phyloP scores from a whole-genome alignment of 2,888 invertebrate genomes.

The Platerodrilus igneus region DNA sequence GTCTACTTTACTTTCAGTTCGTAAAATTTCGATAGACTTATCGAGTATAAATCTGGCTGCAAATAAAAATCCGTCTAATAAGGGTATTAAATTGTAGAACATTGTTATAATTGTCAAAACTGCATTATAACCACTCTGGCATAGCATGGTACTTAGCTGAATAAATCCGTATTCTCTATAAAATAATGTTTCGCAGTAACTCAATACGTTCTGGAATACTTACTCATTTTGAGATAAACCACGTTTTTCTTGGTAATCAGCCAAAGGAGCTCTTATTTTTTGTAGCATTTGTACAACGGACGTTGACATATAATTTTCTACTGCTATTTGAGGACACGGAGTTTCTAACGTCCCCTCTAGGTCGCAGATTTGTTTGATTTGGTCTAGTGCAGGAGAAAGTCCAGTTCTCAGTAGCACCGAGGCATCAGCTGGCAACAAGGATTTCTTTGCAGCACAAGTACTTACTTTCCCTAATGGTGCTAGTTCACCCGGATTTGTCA shows the following conservation, averaged over 20 bases:
- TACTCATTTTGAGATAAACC: conserved; percentile 41
- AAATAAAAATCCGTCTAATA: conserved; percentile 37
- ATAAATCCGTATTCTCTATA: conserved; percentile 41
- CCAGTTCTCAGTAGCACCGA: too few relatives aligned
- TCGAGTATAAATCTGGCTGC: conserved; percentile 41
- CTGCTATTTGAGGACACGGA: too few relatives aligned
- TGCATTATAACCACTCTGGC: conserved; percentile 39
- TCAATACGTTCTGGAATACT: conserved; percentile 16
- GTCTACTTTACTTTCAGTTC: conserved; percentile 35
- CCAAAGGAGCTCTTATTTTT: conserved; percentile 38
- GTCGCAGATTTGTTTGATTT: too few relatives aligned
- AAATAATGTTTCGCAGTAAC: conserved; percentile 13
- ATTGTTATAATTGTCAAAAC: conserved; percentile 37
- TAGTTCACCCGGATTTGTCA: too few relatives aligned
- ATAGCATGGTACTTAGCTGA: conserved; percentile 37
- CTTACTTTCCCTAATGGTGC: too few relatives aligned
- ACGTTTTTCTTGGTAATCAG: conserved; percentile 40
- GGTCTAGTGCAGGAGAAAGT: too few relatives aligned
- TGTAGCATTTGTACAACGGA: conserved; percentile 19
- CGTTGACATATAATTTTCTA: too few relatives aligned
- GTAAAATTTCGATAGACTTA: conserved; percentile 41
- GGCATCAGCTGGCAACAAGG: too few relatives aligned
- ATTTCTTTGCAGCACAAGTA: too few relatives aligned
- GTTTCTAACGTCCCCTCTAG: too few relatives aligned
- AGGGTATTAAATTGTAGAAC: conserved; percentile 30